phyloP scores from a whole-genome alignment of 2,113 vertebrate species.

The Pholis gunnellus region DNA sequence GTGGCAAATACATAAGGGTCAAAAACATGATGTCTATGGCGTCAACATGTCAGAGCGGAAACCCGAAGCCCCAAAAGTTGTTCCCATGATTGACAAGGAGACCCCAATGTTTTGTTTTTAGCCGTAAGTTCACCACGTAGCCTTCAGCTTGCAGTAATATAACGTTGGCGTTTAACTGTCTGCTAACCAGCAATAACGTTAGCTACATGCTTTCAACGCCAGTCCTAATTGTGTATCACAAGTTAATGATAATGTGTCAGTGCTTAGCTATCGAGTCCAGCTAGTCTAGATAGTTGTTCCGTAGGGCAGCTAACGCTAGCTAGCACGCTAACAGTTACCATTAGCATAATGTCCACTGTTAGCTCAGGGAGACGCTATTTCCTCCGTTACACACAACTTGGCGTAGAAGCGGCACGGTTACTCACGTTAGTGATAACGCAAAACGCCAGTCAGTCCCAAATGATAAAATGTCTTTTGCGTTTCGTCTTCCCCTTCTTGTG shows the following conservation, averaged over 20 bases:
- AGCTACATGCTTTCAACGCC: background rate
- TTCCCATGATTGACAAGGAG: background rate
- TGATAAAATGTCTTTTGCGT: constrained; percentile 4
- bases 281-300: background rate
- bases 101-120: constrained; percentile 63
- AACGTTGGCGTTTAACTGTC: no score
- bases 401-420: background rate
- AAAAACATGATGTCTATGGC: background rate
- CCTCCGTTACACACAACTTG: no score
- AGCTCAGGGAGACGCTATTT: background rate
- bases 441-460: constrained; percentile 29
- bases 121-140: constrained; percentile 10
- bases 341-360: background rate
- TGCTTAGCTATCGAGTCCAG: background rate
- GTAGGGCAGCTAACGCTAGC: constrained; percentile 35
- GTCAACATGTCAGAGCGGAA: background rate
- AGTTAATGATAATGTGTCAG: background rate
- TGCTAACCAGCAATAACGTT: background rate
- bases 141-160: background rate
- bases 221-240: background rate
- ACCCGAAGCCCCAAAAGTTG: background rate
- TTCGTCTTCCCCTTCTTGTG: constrained; percentile 3
- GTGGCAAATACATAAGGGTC: background rate
- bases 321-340: constrained; percentile 26
- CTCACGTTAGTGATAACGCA: constrained; percentile 35